These are phyloP conservation scores for Trichogramma pretiosum DNA, from an alignment of 1,140 invertebrate genomes.

Conservation along the genomic window DNA sequence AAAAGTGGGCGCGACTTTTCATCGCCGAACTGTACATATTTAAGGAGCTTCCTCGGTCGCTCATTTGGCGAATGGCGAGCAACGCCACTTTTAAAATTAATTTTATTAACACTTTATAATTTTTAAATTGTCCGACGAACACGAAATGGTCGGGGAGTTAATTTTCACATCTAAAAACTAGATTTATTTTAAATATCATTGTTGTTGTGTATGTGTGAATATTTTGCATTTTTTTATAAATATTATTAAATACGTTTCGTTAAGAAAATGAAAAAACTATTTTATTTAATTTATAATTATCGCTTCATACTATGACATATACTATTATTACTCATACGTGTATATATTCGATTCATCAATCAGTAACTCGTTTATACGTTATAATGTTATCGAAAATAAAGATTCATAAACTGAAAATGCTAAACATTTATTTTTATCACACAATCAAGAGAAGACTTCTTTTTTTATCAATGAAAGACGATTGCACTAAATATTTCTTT, in stretches of 20 bases:
- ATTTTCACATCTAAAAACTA: slow-evolving; percentile 1
- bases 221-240: slow-evolving; percentile 11
- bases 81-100: background rate
- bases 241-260: slow-evolving; percentile 4
- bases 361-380: too few species aligned
- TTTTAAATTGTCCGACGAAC: background rate
- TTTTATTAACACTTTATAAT: background rate
- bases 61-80: background rate
- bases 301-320: slow-evolving; percentile 5
- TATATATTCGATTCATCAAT: slow-evolving; percentile 16
- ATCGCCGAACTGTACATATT: slow-evolving; percentile 2
- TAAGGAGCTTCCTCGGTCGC: too few species aligned
- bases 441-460: too few species aligned
- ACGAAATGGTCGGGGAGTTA: background rate
- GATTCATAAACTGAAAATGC: too few species aligned
- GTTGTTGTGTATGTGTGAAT: background rate
- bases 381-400: too few species aligned
- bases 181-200: slow-evolving; percentile 1
- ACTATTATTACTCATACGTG: slow-evolving; percentile 8
- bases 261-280: slow-evolving; percentile 2
- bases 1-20: slow-evolving; percentile 3
- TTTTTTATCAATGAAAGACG: too few species aligned
- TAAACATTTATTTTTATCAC: too few species aligned
- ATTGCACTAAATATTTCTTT: too few species aligned
- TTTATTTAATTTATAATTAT: slow-evolving; percentile 3